These are phyloP conservation scores for Psilopsiagon aurifrons DNA, from an alignment of 2,113 vertebrate genomes.

Conservation along the genomic window DNA sequence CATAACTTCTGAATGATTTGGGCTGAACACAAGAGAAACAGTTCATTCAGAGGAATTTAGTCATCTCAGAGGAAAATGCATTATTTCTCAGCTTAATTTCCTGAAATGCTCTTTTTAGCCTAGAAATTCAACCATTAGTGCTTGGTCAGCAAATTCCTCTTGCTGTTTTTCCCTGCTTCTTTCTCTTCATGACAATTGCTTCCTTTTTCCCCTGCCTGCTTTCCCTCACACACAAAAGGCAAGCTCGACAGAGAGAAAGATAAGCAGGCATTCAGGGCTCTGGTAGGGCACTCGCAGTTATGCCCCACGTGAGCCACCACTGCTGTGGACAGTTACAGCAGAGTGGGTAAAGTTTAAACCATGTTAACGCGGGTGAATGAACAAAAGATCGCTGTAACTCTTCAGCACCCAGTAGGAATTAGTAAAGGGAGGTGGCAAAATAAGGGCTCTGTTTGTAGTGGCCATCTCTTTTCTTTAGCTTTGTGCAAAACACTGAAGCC, in stretches of 20 bases:
- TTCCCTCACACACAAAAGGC: slow-evolving; percentile 56
- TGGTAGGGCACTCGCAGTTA: slow-evolving; percentile 11
- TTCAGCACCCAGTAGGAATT: not conserved
- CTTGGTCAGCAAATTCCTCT: slow-evolving; percentile 34
- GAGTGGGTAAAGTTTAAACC: not conserved
- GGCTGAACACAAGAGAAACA: not conserved
- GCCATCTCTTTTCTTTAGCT: not conserved
- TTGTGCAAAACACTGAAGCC: slow-evolving; percentile 3
- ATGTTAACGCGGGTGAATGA: not conserved
- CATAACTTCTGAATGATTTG: not conserved
- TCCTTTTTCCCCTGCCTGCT: slow-evolving; percentile 43
- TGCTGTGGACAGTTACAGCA: not conserved
- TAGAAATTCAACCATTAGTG: not conserved
- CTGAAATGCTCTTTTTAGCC: slow-evolving; percentile 10
- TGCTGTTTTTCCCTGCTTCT: not conserved
- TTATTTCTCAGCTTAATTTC: not conserved
- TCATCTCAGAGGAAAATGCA: slow-evolving; percentile 16
- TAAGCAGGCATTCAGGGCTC: slow-evolving; percentile 5
- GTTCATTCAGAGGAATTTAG: not conserved
- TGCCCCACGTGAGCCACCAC: not conserved
- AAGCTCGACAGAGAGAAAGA: slow-evolving; percentile 8
- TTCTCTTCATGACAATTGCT: not conserved
- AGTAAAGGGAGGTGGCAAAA: not conserved
- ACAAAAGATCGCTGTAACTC: not conserved
- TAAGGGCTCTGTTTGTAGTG: not conserved